Evolutionary conservation across 2,888 invertebrate genomes (phyloP).

Genomic region (Hypena proboscidalis): DNA sequence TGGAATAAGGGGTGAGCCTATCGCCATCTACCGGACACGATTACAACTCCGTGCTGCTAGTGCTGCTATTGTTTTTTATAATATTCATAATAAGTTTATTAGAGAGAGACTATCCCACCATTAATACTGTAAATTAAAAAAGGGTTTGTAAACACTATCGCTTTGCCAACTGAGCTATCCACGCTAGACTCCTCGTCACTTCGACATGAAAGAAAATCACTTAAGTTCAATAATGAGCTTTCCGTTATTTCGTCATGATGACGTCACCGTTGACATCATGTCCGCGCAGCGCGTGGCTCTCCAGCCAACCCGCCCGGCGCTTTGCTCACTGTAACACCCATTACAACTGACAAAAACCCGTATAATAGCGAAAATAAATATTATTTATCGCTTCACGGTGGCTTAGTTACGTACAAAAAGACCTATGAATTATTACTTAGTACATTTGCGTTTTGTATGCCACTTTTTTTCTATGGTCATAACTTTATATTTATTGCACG

Average conservation of each 20-base stretch:
- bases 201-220: too few species aligned
- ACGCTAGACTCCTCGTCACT: too few species aligned
- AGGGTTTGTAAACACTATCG: too few species aligned
- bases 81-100: too few species aligned
- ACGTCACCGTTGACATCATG: conserved; percentile 25
- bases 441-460: conserved; percentile 79
- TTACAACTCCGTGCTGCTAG: too few species aligned
- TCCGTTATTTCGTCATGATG: background rate
- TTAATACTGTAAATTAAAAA: too few species aligned
- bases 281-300: conserved; percentile 44
- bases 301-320: conserved; percentile 56
- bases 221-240: conserved; percentile 1
- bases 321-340: conserved; percentile 63
- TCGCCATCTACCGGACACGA: too few species aligned
- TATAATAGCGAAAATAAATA: conserved; percentile 85
- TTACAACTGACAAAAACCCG: conserved; percentile 83
- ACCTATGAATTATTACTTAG: conserved; percentile 81
- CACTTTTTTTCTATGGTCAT: conserved; percentile 76
- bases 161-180: too few species aligned
- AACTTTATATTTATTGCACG: conserved; percentile 82
- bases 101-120: too few species aligned
- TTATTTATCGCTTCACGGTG: conserved; percentile 85
- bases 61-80: too few species aligned
- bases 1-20: too few species aligned
- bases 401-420: conserved; percentile 83